Percentiles rank a stretch among this genome's conserved stretches.
phyloP scores from a whole-genome alignment of 2,888 invertebrate species.

The Uloborus plumipes region DNA sequence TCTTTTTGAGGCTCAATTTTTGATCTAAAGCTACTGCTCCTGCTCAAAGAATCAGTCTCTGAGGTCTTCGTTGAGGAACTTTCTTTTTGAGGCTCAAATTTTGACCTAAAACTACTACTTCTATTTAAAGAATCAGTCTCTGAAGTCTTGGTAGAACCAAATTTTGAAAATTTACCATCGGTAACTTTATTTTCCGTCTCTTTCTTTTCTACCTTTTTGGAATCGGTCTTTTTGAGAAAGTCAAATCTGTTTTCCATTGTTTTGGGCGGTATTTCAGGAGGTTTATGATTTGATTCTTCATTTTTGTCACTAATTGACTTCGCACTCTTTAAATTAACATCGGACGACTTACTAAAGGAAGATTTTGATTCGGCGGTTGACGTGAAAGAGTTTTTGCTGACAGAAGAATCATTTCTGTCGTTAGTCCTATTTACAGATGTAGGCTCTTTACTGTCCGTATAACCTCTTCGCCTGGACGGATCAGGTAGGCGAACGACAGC shows the following conservation, averaged over 20 bases:
- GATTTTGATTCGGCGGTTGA: too few relatives aligned
- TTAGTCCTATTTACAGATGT: slow-evolving; percentile 13
- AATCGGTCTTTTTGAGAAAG: slow-evolving; percentile 23
- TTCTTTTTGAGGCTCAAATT: background rate
- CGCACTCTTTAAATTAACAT: background rate
- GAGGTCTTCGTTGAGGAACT: slow-evolving; percentile 6
- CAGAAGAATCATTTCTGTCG: background rate
- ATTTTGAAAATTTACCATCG: background rate
- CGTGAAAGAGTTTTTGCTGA: too few relatives aligned
- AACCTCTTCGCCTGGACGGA: slow-evolving; percentile 10
- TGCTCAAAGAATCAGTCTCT: background rate
- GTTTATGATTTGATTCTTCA: slow-evolving; percentile 13
- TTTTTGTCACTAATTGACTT: background rate
- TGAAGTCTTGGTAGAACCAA: background rate
- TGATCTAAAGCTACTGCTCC: slow-evolving; percentile 1
- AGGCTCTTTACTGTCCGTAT: slow-evolving; percentile 2
- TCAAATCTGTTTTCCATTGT: slow-evolving; percentile 39
- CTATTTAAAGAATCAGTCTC: slow-evolving; percentile 24
- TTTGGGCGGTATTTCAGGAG: slow-evolving; percentile 46
- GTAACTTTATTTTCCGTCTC: slow-evolving; percentile 20
- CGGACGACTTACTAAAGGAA: background rate
- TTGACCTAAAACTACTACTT: slow-evolving; percentile 33
- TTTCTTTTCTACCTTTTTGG: slow-evolving; percentile 17
- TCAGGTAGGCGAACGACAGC: slow-evolving; percentile 42
- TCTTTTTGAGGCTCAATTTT: slow-evolving; percentile 12